A percentile compares a stretch with the other conserved stretches of the same genome.
Conservation (phyloP, 2,797 vertebrate genomes). For the Rhinichthys osculus region DNA sequence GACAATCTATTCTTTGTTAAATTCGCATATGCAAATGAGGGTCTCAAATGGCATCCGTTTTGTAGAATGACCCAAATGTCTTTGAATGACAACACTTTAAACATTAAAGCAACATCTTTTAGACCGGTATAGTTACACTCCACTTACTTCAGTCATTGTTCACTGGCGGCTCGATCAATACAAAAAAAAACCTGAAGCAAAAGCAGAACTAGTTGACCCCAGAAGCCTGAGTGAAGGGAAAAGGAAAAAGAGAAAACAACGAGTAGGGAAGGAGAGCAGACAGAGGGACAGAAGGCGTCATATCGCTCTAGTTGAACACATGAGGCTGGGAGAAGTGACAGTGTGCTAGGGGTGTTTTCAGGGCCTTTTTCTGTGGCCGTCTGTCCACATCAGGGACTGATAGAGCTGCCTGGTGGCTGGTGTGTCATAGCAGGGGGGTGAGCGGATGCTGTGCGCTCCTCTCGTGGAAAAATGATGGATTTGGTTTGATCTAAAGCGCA, state of each 20-base stretch:
- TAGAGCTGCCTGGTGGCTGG: conserved; percentile 59
- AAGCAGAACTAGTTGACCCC: conserved; percentile 47
- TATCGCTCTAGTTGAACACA: conserved; percentile 55
- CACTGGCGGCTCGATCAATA: conserved; percentile 25
- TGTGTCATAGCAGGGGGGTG: conserved; percentile 52
- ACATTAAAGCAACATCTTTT: conserved; percentile 35
- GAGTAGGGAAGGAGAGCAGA: conserved; percentile 28
- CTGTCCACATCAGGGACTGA: conserved; percentile 60
- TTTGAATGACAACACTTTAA: conserved; percentile 40
- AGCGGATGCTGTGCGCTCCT: conserved; percentile 55
- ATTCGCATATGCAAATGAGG: not conserved
- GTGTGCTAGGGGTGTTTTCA: conserved; percentile 70
- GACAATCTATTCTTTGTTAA: conserved; percentile 3
- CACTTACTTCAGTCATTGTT: conserved; percentile 33
- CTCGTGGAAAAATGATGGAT: conserved; percentile 57
- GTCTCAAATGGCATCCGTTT: conserved; percentile 5
- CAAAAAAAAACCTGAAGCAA: conserved; percentile 45
- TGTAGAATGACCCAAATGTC: not conserved
- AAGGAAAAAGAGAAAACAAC: conserved; percentile 26
- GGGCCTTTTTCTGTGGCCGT: conserved; percentile 58
- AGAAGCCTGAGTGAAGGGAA: conserved; percentile 42
- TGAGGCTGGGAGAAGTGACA: conserved; percentile 69
- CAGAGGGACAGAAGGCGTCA: conserved; percentile 53
- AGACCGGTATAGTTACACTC: conserved; percentile 29
- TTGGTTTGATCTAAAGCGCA: conserved; percentile 55